Conservation (phyloP, 1,140 invertebrate species). For the Tetragnatha versicolor region DNA sequence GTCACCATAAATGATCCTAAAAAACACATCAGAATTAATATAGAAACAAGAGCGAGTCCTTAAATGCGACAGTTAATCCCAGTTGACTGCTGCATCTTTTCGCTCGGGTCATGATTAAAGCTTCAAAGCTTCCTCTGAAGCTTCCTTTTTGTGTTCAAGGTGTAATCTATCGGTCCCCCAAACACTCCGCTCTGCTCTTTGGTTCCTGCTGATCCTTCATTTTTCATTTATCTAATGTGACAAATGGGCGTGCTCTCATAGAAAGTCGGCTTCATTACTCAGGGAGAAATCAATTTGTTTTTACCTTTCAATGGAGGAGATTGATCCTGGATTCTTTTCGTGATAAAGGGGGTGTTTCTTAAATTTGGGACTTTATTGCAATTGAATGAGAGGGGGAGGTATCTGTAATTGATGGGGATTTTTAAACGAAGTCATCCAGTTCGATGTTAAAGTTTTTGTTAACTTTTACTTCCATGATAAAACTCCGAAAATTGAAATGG, state of each 20-base stretch:
- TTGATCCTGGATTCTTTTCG: conserved; percentile 6
- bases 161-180: background rate
- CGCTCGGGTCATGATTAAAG: background rate
- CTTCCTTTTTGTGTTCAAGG: background rate
- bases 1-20: too few relatives aligned
- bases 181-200: background rate
- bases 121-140: background rate
- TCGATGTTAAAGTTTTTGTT: background rate
- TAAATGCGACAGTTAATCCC: background rate
- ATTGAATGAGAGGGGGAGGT: background rate
- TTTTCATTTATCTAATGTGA: conserved; percentile 8
- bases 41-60: too few relatives aligned
- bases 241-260: background rate
- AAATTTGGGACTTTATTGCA: background rate
- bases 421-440: background rate
- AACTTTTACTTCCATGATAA: background rate
- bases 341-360: background rate
- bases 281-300: conserved; percentile 11
- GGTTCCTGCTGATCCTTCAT: background rate
- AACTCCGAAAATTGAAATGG: background rate
- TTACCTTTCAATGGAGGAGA: conserved; percentile 3
- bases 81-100: background rate
- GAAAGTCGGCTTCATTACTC: background rate
- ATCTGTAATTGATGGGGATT: background rate
- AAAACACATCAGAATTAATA: too few relatives aligned